Evolutionary conservation across 2,113 vertebrate species (phyloP).

Genomic region (Rhipidura dahli): DNA sequence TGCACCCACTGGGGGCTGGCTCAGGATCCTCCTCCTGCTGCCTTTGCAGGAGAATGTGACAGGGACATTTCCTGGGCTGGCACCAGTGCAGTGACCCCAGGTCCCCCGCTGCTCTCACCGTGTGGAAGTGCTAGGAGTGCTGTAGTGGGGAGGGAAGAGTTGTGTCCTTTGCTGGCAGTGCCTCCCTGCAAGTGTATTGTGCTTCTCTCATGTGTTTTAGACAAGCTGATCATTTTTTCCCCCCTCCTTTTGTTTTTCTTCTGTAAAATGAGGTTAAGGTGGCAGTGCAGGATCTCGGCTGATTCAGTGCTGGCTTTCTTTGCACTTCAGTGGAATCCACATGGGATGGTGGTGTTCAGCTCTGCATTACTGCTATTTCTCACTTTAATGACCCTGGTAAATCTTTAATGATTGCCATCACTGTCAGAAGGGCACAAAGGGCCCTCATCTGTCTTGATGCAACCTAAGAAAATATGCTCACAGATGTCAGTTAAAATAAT

Average conservation of each 20-base stretch:
- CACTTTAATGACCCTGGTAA: slow-evolving; percentile 61
- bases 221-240: background rate
- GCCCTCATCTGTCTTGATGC: slow-evolving; percentile 8
- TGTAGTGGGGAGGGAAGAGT: background rate
- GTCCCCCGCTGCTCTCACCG: accelerated
- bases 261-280: background rate
- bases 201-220: background rate
- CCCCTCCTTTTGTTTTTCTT: background rate
- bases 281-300: background rate
- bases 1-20: accelerated
- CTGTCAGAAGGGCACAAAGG: slow-evolving; percentile 51
- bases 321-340: slow-evolving; percentile 1
- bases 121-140: background rate
- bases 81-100: background rate
- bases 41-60: background rate
- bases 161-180: background rate
- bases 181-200: background rate
- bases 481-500: slow-evolving; percentile 61
- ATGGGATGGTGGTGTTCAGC: slow-evolving; percentile 1
- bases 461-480: background rate
- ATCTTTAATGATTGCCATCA: slow-evolving; percentile 58
- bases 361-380: slow-evolving; percentile 50
- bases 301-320: background rate
- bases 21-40: background rate
- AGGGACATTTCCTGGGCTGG: background rate